These are phyloP conservation scores for Gobiocypris rarus DNA, from an alignment of 2,113 vertebrate genomes.

Conservation along the genomic window DNA sequence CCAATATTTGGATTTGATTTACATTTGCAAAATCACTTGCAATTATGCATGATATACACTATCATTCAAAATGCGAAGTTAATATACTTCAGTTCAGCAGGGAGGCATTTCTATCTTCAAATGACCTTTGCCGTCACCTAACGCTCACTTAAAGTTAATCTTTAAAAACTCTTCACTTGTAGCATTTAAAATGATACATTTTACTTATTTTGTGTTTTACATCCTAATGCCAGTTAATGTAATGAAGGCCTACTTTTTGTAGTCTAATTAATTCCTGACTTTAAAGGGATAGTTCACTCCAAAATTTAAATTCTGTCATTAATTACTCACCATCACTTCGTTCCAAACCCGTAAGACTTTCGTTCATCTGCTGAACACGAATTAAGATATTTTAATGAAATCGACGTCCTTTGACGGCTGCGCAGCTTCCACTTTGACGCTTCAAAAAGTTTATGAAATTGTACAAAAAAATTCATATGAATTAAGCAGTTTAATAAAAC, in stretches of 20 bases:
- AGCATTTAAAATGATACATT: neutral
- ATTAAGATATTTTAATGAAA: too few species aligned
- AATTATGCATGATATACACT: neutral
- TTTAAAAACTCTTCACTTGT: neutral
- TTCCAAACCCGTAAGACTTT: too few species aligned
- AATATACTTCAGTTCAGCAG: neutral
- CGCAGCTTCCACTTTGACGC: too few species aligned
- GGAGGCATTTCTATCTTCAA: neutral
- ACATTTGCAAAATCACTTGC: neutral
- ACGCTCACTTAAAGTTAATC: neutral
- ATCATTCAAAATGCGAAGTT: neutral
- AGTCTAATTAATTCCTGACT: neutral
- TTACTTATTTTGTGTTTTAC: neutral
- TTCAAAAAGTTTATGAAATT: too few species aligned
- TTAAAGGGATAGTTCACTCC: too few species aligned
- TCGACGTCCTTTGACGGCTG: too few species aligned
- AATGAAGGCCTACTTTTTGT: neutral
- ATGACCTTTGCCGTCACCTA: neutral
- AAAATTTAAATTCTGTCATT: too few species aligned
- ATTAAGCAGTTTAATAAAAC: too few species aligned
- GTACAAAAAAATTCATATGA: too few species aligned
- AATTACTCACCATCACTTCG: too few species aligned
- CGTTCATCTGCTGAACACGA: too few species aligned
- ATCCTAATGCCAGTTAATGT: neutral
- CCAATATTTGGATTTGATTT: neutral